Conservation (phyloP, 2,113 vertebrate genomes). For the Clinocottus analis region DNA sequence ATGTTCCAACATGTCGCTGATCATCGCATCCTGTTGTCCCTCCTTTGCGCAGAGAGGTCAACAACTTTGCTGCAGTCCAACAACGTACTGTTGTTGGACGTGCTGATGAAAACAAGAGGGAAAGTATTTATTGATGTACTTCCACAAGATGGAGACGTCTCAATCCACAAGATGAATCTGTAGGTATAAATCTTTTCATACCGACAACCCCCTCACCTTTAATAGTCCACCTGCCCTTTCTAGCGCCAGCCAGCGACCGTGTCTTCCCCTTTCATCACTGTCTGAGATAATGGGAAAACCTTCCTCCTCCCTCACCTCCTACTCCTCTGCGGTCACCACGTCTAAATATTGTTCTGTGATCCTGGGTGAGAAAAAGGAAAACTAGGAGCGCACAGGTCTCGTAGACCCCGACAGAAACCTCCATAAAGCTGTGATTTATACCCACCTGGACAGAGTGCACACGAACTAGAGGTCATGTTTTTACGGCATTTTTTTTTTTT, state of each 20-base stretch:
- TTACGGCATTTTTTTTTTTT: slow-evolving; percentile 52
- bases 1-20: neutral
- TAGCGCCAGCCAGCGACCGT: neutral
- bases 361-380: slow-evolving; percentile 76
- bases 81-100: neutral
- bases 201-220: neutral
- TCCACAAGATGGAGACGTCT: neutral
- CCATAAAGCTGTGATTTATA: slow-evolving; percentile 84
- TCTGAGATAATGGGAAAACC: slow-evolving; percentile 84
- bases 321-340: slow-evolving; percentile 54
- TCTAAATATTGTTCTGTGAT: slow-evolving; percentile 87
- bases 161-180: neutral
- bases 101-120: neutral
- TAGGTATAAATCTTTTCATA: neutral
- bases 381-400: slow-evolving; percentile 66
- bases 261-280: slow-evolving; percentile 55
- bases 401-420: slow-evolving; percentile 66
- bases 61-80: neutral
- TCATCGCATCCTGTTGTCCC: neutral
- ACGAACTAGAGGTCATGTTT: slow-evolving; percentile 65
- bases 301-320: slow-evolving; percentile 27
- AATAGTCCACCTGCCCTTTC: slow-evolving; percentile 12
- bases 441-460: slow-evolving; percentile 71
- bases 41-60: neutral
- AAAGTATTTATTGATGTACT: neutral